Evolutionary conservation across 2,113 vertebrate genomes (phyloP).

Genomic region (Pogonocichla stellata): DNA sequence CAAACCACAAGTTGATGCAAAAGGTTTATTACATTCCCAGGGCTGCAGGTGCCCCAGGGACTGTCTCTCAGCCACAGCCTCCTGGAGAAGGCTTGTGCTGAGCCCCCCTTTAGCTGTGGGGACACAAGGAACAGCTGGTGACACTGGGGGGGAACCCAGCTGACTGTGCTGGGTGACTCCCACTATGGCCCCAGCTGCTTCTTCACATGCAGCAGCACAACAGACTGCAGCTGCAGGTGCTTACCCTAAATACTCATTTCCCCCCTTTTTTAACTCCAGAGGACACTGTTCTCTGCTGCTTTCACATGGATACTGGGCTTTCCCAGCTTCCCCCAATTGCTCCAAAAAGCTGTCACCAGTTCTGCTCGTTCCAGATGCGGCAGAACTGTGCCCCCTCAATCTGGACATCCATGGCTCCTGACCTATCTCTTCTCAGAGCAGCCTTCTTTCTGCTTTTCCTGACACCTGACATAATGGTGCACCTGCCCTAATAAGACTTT

Average conservation of each 20-base stretch:
- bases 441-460: not conserved
- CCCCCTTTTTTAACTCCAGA: rapidly evolving
- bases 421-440: not conserved
- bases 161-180: not conserved
- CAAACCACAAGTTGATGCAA: rapidly evolving
- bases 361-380: not conserved
- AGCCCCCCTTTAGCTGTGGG: not conserved
- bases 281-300: rapidly evolving
- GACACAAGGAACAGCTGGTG: not conserved
- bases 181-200: not conserved
- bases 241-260: rapidly evolving
- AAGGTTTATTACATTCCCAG: not conserved
- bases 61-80: not conserved
- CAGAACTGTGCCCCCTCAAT: not conserved
- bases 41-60: not conserved
- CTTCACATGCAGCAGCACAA: not conserved
- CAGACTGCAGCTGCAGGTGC: not conserved
- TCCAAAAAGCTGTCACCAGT: not conserved
- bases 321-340: not conserved
- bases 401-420: not conserved
- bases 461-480: not conserved
- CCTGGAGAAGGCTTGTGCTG: not conserved
- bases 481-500: not conserved
- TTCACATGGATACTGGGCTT: not conserved
- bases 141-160: not conserved